A percentile compares a stretch with the other conserved stretches of the same genome.
Evolutionary conservation across 2,113 vertebrate genomes (phyloP).

Genomic region (Platanista minor): DNA sequence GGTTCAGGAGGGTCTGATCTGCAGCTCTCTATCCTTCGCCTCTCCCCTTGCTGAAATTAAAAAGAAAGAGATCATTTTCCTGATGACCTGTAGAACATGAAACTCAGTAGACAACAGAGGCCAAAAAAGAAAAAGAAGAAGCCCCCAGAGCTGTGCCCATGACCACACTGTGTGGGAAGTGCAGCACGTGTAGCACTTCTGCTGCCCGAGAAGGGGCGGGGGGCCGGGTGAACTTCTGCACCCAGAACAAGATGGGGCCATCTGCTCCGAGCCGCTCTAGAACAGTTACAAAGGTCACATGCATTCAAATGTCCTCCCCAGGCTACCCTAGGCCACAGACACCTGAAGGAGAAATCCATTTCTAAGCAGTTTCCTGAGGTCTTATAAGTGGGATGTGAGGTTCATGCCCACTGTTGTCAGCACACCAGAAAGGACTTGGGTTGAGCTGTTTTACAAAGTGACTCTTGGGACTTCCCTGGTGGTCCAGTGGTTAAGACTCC

Average conservation of each 20-base stretch:
- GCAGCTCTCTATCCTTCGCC: conserved; percentile 66
- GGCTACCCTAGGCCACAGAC: conserved; percentile 45
- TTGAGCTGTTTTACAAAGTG: not conserved
- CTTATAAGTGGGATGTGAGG: conserved; percentile 11
- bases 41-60: conserved; percentile 81
- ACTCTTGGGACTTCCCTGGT: not conserved
- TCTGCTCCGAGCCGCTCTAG: conserved; percentile 76
- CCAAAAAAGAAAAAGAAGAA: conserved; percentile 44
- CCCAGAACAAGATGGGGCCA: conserved; percentile 66
- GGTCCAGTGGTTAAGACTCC: no score
- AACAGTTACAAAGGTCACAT: conserved; percentile 70
- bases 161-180: conserved; percentile 69
- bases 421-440: not conserved
- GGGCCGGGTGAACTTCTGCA: conserved; percentile 60
- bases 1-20: conserved; percentile 64
- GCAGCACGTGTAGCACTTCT: not conserved
- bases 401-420: not conserved
- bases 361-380: conserved; percentile 27
- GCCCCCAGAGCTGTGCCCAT: conserved; percentile 49
- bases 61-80: conserved; percentile 80
- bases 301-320: conserved; percentile 49
- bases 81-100: conserved; percentile 73
- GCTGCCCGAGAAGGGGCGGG: conserved; percentile 82
- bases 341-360: conserved; percentile 63
- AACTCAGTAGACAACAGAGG: conserved; percentile 70